A percentile compares a stretch with the other conserved stretches of the same genome.
Conservation (phyloP, 2,113 vertebrate genomes). For the Paradisaea rubra region DNA sequence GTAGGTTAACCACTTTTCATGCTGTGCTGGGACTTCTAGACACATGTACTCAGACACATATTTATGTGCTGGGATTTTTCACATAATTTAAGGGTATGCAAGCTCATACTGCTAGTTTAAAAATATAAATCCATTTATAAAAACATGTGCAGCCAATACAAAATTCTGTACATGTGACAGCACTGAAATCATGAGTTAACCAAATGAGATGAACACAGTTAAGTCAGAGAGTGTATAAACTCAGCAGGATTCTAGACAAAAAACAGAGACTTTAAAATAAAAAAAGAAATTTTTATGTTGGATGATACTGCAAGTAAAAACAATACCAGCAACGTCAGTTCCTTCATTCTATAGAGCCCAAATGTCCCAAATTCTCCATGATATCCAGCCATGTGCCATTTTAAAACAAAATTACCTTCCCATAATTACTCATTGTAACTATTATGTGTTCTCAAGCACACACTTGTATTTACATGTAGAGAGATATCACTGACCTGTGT, state of each 20-base stretch:
- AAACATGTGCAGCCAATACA: neutral
- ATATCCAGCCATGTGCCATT: neutral
- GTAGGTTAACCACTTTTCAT: neutral
- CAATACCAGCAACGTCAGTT: neutral
- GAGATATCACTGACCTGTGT: neutral
- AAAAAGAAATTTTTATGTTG: neutral
- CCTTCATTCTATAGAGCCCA: neutral
- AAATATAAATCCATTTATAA: conserved; percentile 7
- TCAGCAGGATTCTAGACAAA: neutral
- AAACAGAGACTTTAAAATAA: neutral
- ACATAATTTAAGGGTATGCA: neutral
- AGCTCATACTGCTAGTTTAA: neutral
- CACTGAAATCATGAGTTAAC: neutral
- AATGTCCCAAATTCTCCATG: neutral
- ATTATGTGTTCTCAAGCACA: neutral
- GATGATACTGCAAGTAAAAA: neutral
- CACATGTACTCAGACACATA: neutral
- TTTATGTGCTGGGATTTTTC: conserved; percentile 9
- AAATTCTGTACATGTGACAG: neutral
- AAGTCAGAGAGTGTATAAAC: neutral
- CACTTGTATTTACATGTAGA: neutral
- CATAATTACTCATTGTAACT: neutral
- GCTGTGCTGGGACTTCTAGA: neutral
- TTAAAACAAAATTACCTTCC: neutral
- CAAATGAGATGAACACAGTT: neutral